Evolutionary conservation across 2,113 vertebrate species (phyloP), one percentile per base, ranked within the genome.

Genomic region (Lipophrys pholis): DNA sequence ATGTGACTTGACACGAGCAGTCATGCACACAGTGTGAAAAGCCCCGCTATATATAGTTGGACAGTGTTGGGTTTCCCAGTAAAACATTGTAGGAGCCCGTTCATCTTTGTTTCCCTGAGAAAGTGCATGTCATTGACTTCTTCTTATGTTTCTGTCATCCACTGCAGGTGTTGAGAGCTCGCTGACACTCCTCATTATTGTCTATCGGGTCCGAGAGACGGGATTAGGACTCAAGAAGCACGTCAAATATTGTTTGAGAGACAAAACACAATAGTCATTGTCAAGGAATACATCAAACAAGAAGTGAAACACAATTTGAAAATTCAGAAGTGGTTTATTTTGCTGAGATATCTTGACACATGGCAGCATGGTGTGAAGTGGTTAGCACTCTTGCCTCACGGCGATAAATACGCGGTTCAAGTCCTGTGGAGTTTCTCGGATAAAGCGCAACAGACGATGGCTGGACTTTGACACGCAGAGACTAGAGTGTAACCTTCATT

Each of bases 11-110:
- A 88, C 91, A 78, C 75, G 49, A 78, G 78, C 74, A 72, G 84
- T 89, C 89, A 90, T 76, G 87, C 85, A 85, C 81, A 69, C 85
- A 73, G 84, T 81, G 87, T 87, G 89, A 90, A 90, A 90, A 82
- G 67, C 81, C 60, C 77, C 42, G 39, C 88, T 92, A 92, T 90
- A 92, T 90, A 88, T 92, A 92, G 88, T 64, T 65, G 65, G 66
- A 15, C 76, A 77, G 90, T 87, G 84, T 92, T 87, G 85, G 89
- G 89, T 92, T 90, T 90, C 87, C 80, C 74, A 65, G 63, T 49
- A 16, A 62, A 82, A 73, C 87, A 82, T 87, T 86, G 86, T 90
- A 70, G 83, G 71, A 78, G 77, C 52, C 68, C 16, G 30, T 52
- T 80, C 69, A 58, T 83, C 83, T 81, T 86, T 80, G 82, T 83